Percentiles rank a stretch among this genome's conserved stretches.
Evolutionary conservation across 1,140 invertebrate genomes (phyloP).

Genomic region (Papilio machaon): DNA sequence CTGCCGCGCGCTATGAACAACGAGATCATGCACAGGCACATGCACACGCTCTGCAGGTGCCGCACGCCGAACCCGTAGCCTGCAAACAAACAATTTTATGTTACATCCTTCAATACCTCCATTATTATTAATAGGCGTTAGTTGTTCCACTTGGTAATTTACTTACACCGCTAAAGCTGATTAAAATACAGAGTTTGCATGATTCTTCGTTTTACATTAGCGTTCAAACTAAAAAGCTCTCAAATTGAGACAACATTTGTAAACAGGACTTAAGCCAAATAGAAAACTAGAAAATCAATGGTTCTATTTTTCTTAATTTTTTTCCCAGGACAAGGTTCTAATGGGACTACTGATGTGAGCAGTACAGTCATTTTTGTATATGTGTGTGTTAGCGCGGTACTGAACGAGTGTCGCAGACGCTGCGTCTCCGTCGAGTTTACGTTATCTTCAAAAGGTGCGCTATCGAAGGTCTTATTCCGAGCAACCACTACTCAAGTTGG

Average conservation of each 20-base stretch:
- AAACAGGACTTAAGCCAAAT: neutral
- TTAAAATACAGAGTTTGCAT: neutral
- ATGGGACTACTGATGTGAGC: neutral
- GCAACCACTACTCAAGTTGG: neutral
- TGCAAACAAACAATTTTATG: slow-evolving; percentile 42
- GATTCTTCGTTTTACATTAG: neutral
- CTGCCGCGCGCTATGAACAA: slow-evolving; percentile 66
- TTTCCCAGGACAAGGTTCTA: neutral
- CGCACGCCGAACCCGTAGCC: slow-evolving; percentile 63
- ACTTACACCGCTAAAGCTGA: neutral
- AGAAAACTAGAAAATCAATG: too few relatives aligned
- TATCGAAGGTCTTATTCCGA: neutral
- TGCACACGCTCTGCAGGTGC: slow-evolving; percentile 65
- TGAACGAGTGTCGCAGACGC: neutral
- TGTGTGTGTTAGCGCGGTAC: neutral
- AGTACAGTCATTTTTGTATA: neutral
- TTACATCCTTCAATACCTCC: neutral
- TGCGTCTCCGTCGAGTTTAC: neutral
- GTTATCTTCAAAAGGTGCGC: neutral
- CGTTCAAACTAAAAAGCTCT: too few relatives aligned
- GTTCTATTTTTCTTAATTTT: neutral
- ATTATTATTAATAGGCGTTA: neutral
- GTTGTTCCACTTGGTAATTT: neutral
- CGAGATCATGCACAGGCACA: slow-evolving; percentile 63
- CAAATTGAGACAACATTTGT: too few relatives aligned